These are phyloP conservation scores for Drosophila azteca DNA, from an alignment of 1,140 invertebrate species.

Conservation along the genomic window DNA sequence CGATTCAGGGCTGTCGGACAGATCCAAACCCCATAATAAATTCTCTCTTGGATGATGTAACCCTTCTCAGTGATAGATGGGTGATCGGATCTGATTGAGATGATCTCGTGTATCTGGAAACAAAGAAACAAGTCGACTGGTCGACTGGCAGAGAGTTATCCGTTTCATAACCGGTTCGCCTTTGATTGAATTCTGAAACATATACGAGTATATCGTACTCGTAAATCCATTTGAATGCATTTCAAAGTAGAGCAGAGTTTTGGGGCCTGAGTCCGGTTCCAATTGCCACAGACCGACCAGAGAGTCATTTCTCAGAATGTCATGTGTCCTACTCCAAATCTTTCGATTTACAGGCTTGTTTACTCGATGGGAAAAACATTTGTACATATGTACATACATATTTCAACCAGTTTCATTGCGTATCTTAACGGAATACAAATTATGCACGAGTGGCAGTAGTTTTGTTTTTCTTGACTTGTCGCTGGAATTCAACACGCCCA, in stretches of 20 bases:
- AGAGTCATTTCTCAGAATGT: not conserved
- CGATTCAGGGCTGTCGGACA: too few species aligned
- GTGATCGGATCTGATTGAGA: constrained; percentile 14
- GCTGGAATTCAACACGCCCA: constrained; percentile 36
- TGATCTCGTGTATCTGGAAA: constrained; percentile 1
- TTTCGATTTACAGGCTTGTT: constrained; percentile 21
- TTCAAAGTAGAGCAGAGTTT: constrained; percentile 30
- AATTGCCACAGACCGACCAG: constrained; percentile 1
- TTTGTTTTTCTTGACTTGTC: not conserved
- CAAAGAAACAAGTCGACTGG: constrained; percentile 12
- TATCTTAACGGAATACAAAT: constrained; percentile 39
- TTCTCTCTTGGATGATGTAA: constrained; percentile 24
- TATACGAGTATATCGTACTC: not conserved
- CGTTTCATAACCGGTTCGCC: constrained; percentile 27
- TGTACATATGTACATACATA: too few species aligned
- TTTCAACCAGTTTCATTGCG: constrained; percentile 39
- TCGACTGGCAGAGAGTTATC: constrained; percentile 10
- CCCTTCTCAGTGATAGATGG: constrained; percentile 1
- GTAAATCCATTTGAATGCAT: constrained; percentile 8
- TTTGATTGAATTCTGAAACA: constrained; percentile 14
- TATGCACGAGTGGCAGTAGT: constrained; percentile 11
- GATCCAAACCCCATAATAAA: constrained; percentile 1
- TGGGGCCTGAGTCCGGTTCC: constrained; percentile 28
- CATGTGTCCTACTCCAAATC: constrained; percentile 4
- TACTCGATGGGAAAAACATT: constrained; percentile 25